Evolutionary conservation across 2,113 vertebrate species (phyloP).

Genomic region (Diglossa brunneiventris): DNA sequence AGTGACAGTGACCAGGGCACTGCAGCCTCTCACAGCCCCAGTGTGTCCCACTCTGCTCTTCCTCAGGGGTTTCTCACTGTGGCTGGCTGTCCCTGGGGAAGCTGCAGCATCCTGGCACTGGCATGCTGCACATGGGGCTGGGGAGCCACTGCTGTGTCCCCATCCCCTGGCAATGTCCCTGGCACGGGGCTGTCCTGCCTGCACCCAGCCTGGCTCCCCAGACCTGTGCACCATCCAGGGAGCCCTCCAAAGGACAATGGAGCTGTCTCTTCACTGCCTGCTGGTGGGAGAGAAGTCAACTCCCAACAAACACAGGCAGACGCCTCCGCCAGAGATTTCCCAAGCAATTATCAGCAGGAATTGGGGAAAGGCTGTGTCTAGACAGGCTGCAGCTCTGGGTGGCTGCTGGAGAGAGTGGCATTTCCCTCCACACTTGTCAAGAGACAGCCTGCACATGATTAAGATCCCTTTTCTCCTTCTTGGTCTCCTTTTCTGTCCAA

Average conservation of each 20-base stretch:
- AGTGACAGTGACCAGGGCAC: neutral
- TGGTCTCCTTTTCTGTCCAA: neutral
- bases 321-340: neutral
- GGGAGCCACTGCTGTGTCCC: neutral
- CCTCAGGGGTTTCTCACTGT: neutral
- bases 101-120: fast-evolving
- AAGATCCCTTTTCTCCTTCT: neutral
- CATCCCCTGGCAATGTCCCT: fast-evolving
- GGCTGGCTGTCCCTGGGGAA: neutral
- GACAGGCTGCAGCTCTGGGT: conserved; percentile 59
- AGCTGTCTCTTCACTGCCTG: fast-evolving
- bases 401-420: conserved; percentile 10
- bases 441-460: conserved; percentile 45
- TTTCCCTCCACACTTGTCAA: conserved; percentile 53
- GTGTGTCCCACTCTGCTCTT: neutral
- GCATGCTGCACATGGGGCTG: neutral
- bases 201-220: neutral
- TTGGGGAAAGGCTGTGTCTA: conserved; percentile 62
- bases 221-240: fast-evolving
- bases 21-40: neutral
- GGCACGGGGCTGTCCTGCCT: fast-evolving
- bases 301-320: neutral
- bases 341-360: conserved; percentile 41
- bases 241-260: neutral
- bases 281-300: neutral